A percentile compares a stretch with the other conserved stretches of the same genome.
Conservation (phyloP, 2,113 vertebrate species). For the Xiphophorus couchianus region DNA sequence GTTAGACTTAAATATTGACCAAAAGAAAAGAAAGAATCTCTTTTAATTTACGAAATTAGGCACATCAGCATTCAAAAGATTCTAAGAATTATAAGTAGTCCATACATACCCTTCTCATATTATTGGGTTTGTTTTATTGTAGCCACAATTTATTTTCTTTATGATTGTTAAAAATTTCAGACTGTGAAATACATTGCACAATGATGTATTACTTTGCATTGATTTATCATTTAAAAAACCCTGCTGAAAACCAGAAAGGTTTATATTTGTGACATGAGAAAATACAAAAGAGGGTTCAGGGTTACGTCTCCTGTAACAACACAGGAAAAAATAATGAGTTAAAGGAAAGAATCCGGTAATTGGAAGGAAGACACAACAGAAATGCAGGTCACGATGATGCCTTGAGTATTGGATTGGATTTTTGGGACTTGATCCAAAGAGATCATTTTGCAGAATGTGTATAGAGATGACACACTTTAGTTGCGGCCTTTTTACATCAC, state of each 20-base stretch:
- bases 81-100: background rate
- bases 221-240: background rate
- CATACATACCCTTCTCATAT: background rate
- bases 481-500: background rate
- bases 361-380: conserved; percentile 18
- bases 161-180: background rate
- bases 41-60: background rate
- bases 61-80: background rate
- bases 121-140: too few relatives aligned
- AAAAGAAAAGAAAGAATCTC: background rate
- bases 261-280: too few relatives aligned
- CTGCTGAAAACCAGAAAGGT: too few relatives aligned
- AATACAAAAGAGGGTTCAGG: too few relatives aligned
- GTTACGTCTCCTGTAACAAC: too few relatives aligned
- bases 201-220: background rate
- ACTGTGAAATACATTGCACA: background rate
- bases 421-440: conserved; percentile 27
- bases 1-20: background rate
- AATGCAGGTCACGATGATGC: conserved; percentile 49
- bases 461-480: conserved; percentile 8
- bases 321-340: background rate
- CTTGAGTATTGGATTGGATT: conserved; percentile 40
- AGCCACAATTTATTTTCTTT: too few relatives aligned
- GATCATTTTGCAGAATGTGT: conserved; percentile 9
- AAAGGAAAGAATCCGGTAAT: conserved; percentile 23